Base-by-base conservation (phyloP, 2,888 invertebrate species). In the Herminia tarsipennalis region DNA sequence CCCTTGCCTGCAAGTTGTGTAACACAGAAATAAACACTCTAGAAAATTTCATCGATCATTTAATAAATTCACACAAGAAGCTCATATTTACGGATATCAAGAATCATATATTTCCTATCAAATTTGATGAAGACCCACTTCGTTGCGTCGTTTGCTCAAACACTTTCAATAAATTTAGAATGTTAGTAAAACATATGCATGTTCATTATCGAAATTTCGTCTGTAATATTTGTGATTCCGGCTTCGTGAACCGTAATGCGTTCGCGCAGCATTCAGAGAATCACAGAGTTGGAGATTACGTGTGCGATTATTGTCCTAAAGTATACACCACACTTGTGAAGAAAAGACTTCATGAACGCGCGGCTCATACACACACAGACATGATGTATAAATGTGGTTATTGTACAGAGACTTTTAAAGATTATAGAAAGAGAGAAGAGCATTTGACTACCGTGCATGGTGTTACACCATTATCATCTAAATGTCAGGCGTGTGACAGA, bases 241-340 rank as follows among this genome's bases (percentile, higher is more conserved):
- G 78, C 0, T 82, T 79, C 18, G 59, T 81, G 0, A 78, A 74
- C 30, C 50, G 56, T 1, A 59, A 58, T 3, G 54, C 74, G 33
- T 50, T 65, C 35, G 10, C 60, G 1, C 64, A 64, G 14, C 65
- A 66, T 35, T 9, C 28, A 0, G 41, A 55, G 2, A 62, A 64
- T 2, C 83, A 83, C 12, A 66, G 59, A 9, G 72, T 56, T 4
- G 80, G 77, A 0, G 41, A 37, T 0, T 72, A 58, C 35, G 50
- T 53, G 1, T 92, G 91, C 43, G 76, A 76, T 2, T 72, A 61
- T 21, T 92, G 92, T 41, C 70, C 78, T 0, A 87, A 88, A 53
- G 63, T 82, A 0, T 89, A 81, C 22, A 68, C 78, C 1, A 86
- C 86, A 0, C 70, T 70, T 25, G 67, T 78, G 4, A 86, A 84